phyloP scores from a whole-genome alignment of 2,113 vertebrate species.

The Connochaetes taurinus region DNA sequence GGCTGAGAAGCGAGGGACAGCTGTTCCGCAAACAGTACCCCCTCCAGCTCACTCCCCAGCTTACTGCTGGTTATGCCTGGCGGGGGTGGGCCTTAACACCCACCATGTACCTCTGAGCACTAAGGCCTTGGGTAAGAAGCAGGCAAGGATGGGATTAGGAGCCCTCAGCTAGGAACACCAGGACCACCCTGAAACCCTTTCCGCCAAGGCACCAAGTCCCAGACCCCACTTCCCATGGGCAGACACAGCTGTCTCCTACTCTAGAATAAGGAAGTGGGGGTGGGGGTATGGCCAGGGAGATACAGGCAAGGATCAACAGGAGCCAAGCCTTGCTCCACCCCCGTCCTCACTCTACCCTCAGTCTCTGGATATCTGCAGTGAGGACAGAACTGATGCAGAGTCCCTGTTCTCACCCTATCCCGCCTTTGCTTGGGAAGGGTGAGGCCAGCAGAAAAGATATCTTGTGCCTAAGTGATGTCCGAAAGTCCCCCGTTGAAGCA shows the following conservation, averaged over 20 bases:
- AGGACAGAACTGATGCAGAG: not conserved
- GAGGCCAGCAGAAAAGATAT: not conserved
- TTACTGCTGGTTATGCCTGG: not conserved
- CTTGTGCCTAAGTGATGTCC: not conserved
- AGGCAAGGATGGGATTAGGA: not conserved
- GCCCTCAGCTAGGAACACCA: not conserved
- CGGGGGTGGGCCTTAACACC: not conserved
- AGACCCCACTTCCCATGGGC: not conserved
- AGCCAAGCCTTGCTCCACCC: not conserved
- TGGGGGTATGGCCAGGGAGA: not conserved
- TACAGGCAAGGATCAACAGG: not conserved
- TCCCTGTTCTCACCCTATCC: not conserved
- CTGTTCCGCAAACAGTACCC: not conserved
- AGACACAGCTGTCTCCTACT: not conserved
- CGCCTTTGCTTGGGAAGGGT: not conserved
- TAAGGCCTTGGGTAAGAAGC: not conserved
- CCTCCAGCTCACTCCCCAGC: not conserved
- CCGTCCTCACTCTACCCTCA: not conserved
- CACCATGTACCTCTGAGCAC: not conserved
- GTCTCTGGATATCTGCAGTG: not conserved
- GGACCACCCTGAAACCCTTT: not conserved
- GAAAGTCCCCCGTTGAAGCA: not conserved
- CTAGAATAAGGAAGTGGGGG: not conserved
- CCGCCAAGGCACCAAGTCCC: not conserved
- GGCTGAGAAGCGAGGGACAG: conserved; percentile 38